Evolutionary conservation across 2,888 invertebrate genomes (phyloP).

Genomic region (Nemapogon koenigi): DNA sequence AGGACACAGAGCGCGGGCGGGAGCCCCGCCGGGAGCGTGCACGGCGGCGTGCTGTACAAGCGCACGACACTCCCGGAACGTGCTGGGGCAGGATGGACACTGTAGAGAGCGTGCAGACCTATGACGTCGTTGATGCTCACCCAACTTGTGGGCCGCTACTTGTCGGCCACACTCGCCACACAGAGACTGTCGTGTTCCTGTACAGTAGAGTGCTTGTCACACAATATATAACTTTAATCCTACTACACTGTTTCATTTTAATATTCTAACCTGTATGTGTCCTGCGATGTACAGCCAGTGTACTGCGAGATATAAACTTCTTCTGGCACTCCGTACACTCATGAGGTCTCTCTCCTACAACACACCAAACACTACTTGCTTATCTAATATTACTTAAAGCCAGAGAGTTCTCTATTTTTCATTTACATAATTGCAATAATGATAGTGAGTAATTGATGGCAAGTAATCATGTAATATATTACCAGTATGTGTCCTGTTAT

Average conservation of each 20-base stretch:
- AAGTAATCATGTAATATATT: background rate
- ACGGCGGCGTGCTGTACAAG: background rate
- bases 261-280: slow-evolving; percentile 16
- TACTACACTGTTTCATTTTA: too few species aligned
- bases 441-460: background rate
- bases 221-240: too few species aligned
- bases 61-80: background rate
- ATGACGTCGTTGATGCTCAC: background rate
- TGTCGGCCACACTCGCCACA: background rate
- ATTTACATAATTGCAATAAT: background rate
- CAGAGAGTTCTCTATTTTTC: background rate
- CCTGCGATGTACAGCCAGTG: slow-evolving; percentile 17
- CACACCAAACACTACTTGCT: background rate
- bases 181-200: background rate
- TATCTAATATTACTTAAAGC: background rate
- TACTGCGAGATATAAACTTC: slow-evolving; percentile 18
- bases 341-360: slow-evolving; percentile 18
- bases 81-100: background rate
- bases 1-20: too few species aligned
- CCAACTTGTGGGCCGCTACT: background rate
- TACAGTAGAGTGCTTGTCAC: background rate
- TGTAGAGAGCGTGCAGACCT: background rate
- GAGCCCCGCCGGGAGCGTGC: background rate
- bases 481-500: slow-evolving; percentile 38
- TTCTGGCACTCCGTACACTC: slow-evolving; percentile 18